Percentiles rank a stretch among this genome's conserved stretches.
Evolutionary conservation across 1,140 invertebrate species (phyloP).

Genomic region (Aphaenogaster ashmeadi): DNA sequence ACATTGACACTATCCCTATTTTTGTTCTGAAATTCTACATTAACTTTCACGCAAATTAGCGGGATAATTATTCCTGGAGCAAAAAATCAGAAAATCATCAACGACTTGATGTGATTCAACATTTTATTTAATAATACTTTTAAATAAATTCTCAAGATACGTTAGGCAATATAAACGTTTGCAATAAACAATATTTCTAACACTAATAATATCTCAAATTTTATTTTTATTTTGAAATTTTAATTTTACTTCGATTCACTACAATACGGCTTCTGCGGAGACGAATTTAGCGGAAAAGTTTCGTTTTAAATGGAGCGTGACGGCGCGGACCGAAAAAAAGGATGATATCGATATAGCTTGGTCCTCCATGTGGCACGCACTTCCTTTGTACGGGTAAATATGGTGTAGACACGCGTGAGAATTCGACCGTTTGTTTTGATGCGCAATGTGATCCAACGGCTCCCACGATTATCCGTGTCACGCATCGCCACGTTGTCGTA

Average conservation of each 20-base stretch:
- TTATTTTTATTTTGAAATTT: background rate
- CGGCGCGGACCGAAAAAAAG: background rate
- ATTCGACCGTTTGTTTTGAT: slow-evolving; percentile 46
- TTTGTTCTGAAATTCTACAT: background rate
- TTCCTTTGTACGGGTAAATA: slow-evolving; percentile 47
- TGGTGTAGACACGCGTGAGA: slow-evolving; percentile 55
- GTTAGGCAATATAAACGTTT: too few species aligned
- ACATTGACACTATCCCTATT: background rate
- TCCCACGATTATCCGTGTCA: slow-evolving; percentile 49
- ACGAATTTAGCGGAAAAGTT: slow-evolving; percentile 22
- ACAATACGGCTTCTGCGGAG: background rate
- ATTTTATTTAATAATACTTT: background rate
- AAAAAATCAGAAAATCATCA: too few species aligned
- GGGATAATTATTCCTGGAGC: too few species aligned
- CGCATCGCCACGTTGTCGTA: background rate
- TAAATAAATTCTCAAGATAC: background rate
- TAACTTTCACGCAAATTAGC: too few species aligned
- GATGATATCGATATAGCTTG: background rate
- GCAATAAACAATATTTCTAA: background rate
- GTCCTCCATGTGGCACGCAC: background rate
- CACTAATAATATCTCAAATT: background rate
- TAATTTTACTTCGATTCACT: background rate
- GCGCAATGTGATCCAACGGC: slow-evolving; percentile 47
- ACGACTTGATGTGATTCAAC: background rate
- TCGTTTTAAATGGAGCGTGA: slow-evolving; percentile 28